Evolutionary conservation across 2,113 vertebrate species (phyloP), one percentile per base, ranked within the genome.

Genomic region (Oncorhynchus nerka): DNA sequence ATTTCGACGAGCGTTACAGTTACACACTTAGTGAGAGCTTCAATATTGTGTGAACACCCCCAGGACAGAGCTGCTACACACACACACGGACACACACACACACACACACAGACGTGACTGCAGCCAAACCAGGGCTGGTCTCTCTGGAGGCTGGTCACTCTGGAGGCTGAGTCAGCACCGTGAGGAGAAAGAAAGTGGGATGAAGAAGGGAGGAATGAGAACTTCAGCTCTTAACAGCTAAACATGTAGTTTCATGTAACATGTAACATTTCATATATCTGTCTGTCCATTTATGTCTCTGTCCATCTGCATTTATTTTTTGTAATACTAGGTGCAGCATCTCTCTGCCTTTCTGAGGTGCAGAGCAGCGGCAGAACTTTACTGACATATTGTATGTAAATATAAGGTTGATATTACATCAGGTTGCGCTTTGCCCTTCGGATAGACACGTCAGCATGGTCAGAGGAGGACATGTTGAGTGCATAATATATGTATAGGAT

Each of bases 161-260:
- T 45, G 39, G 9, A 45, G 39, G 39, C 69, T 30, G 71, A 83
- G 71, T 82, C 78, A 81, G 71, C 74, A 78, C 67, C 68, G 68
- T n/a, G 8, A 34, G 32, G 61, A 24, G 61, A 51, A 59, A 74
- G 39, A 66, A 7, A 32, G 28, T 59, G 57, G 5, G 82, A 12
- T 13, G 64, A 15, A 24, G 6, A 13, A 66, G 64, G 15, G 26
- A 66, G 26, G 9, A 72, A n/a, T 13, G n/a, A 39, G 13, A 3
- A 62, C 16, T 67, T 64, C 22, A 32, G 30, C 72, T 73, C 26
- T 70, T 34, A 59, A 61, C 69, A 70, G 20, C 28, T n/a, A n/a
- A 68, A 65, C 11, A 51, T 20, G 5, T 13, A 16, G 15, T 77
- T n/a, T n/a, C n/a, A n/a, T n/a, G n/a, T n/a, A n/a, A n/a, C n/a